Evolutionary conservation across 2,888 invertebrate genomes (phyloP).

Genomic region (Bruchidius siliquastri): DNA sequence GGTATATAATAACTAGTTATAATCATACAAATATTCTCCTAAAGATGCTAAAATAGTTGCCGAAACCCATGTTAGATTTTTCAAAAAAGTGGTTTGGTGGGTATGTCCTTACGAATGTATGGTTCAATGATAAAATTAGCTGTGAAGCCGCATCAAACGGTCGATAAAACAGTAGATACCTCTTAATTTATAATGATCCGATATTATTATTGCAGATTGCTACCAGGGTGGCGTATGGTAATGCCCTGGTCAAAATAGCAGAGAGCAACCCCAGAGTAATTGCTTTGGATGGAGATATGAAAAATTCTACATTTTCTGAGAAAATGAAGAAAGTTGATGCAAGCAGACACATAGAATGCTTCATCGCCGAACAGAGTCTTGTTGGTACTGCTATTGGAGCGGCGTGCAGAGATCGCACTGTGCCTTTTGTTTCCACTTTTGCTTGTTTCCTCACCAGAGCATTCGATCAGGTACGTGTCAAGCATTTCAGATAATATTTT

Average conservation of each 20-base stretch:
- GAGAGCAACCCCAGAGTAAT: slow-evolving; percentile 75
- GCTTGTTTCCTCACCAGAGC: slow-evolving; percentile 96
- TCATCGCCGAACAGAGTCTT: slow-evolving; percentile 98
- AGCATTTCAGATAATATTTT: no score
- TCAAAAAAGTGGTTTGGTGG: no score
- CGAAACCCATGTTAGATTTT: no score
- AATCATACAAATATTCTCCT: no score
- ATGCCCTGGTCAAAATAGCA: slow-evolving; percentile 83
- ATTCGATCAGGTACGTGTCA: slow-evolving; percentile 77
- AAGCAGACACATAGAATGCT: slow-evolving; percentile 89
- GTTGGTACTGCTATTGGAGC: slow-evolving; percentile 95
- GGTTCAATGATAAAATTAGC: no score
- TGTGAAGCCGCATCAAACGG: no score
- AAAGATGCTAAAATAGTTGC: no score
- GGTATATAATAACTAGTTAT: no score
- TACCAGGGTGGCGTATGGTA: slow-evolving; percentile 91
- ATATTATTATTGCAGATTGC: slow-evolving; percentile 55
- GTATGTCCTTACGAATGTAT: no score
- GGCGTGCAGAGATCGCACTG: slow-evolving; percentile 85
- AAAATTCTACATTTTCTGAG: slow-evolving; percentile 97
- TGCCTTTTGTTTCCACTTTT: slow-evolving; percentile 95
- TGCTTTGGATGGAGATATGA: slow-evolving; percentile 95
- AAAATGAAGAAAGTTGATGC: slow-evolving; percentile 74
- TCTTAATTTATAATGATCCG: no score
- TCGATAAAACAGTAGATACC: no score